A percentile compares a stretch with the other conserved stretches of the same genome.
phyloP scores from a whole-genome alignment of 2,888 invertebrate genomes.

The Meta bourneti region DNA sequence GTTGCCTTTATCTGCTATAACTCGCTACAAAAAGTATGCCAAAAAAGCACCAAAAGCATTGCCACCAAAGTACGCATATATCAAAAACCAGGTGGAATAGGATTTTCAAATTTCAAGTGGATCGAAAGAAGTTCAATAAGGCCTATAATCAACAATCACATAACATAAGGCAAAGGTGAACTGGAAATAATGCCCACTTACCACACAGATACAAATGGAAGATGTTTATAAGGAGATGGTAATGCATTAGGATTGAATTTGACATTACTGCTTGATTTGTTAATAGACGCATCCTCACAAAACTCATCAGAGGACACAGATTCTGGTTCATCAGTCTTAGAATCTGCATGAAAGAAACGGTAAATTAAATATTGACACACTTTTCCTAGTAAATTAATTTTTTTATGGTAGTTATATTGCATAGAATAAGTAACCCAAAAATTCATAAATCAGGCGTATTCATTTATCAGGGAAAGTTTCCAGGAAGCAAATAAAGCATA shows the following conservation, averaged over 20 bases:
- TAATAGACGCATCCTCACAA: background rate
- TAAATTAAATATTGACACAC: background rate
- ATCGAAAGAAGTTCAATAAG: too few relatives aligned
- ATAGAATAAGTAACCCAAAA: too few relatives aligned
- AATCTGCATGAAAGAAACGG: slow-evolving; percentile 7
- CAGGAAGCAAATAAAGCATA: background rate
- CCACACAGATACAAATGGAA: slow-evolving; percentile 54
- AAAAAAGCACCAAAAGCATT: too few relatives aligned
- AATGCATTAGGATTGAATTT: slow-evolving; percentile 24
- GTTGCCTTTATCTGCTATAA: too few relatives aligned
- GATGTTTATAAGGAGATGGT: slow-evolving; percentile 60
- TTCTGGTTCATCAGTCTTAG: slow-evolving; percentile 11
- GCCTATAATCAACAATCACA: too few relatives aligned
- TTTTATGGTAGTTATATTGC: background rate
- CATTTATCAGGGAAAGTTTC: too few relatives aligned
- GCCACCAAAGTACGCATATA: too few relatives aligned
- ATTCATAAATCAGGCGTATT: too few relatives aligned
- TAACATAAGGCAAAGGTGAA: too few relatives aligned
- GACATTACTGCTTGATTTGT: slow-evolving; percentile 25
- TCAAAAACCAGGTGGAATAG: too few relatives aligned
- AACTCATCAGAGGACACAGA: slow-evolving; percentile 17
- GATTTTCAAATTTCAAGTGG: too few relatives aligned
- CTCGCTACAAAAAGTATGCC: too few relatives aligned
- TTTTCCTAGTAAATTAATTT: background rate
- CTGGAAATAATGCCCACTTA: slow-evolving; percentile 6